Percentiles rank a stretch among this genome's conserved stretches.
These are phyloP conservation scores for Cerceris rybyensis DNA, from an alignment of 2,888 invertebrate genomes.

Conservation along the genomic window DNA sequence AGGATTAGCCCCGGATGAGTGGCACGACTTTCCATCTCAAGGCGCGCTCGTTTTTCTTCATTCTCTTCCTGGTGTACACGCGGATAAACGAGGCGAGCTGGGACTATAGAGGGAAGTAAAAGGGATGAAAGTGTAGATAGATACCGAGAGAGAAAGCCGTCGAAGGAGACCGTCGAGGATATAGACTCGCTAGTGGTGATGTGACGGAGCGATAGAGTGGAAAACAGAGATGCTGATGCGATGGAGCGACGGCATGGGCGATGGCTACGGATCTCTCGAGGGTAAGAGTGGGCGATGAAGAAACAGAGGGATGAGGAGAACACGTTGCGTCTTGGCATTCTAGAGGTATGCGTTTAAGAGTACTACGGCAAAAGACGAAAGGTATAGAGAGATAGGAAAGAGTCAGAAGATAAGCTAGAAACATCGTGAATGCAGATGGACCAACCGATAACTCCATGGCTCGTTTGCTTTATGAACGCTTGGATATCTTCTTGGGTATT, in stretches of 20 bases:
- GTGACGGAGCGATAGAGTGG: slow-evolving; percentile 71
- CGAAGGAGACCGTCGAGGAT: slow-evolving; percentile 26
- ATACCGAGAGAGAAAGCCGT: slow-evolving; percentile 3
- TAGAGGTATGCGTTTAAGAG: too few species aligned
- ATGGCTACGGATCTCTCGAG: slow-evolving; percentile 58
- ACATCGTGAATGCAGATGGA: slow-evolving; percentile 79
- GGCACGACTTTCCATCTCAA: slow-evolving; percentile 59
- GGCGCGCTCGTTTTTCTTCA: slow-evolving; percentile 58
- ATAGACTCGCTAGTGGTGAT: slow-evolving; percentile 56
- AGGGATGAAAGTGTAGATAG: slow-evolving; percentile 40
- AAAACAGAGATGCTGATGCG: slow-evolving; percentile 77
- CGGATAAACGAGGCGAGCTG: slow-evolving; percentile 34
- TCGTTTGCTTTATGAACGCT: slow-evolving; percentile 71
- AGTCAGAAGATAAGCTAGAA: slow-evolving; percentile 74
- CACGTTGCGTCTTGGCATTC: too few species aligned
- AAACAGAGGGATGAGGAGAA: slow-evolving; percentile 13
- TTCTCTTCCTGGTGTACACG: slow-evolving; percentile 58
- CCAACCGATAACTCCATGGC: slow-evolving; percentile 71
- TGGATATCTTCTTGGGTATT: slow-evolving; percentile 56
- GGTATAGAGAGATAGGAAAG: slow-evolving; percentile 23
- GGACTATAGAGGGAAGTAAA: slow-evolving; percentile 31
- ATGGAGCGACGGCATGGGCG: slow-evolving; percentile 74
- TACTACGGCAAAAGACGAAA: too few species aligned
- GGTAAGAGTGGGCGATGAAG: slow-evolving; percentile 28
- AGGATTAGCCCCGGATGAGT: slow-evolving; percentile 67